Conservation (phyloP, 2,113 vertebrate species). For the Nymphicus hollandicus region DNA sequence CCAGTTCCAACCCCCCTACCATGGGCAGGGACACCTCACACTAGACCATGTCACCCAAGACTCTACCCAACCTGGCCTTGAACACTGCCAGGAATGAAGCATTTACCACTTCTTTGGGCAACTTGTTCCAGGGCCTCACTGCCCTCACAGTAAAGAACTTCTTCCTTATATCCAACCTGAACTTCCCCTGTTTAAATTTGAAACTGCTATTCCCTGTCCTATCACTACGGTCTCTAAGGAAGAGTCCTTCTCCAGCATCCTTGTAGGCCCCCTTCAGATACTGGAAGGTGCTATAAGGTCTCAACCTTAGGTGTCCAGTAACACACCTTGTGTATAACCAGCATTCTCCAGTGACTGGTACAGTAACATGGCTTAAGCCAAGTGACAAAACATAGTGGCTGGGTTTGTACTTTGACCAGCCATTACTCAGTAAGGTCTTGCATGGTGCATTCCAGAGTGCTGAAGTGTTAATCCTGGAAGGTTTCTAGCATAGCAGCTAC, state of each 20-base stretch:
- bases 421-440: not conserved
- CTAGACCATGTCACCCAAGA: not conserved
- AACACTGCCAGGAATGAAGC: not conserved
- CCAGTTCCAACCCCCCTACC: not conserved
- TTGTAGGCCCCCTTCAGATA: not conserved
- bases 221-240: not conserved
- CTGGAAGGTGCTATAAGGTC: not conserved
- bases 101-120: not conserved
- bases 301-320: not conserved
- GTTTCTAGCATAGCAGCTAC: constrained; percentile 1
- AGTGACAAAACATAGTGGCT: not conserved
- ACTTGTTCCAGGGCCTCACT: not conserved
- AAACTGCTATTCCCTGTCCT: not conserved
- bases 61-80: not conserved
- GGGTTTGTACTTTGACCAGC: not conserved
- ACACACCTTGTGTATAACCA: not conserved
- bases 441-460: not conserved
- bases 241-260: not conserved
- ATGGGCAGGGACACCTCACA: not conserved
- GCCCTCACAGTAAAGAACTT: not conserved
- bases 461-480: not conserved
- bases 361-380: not conserved
- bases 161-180: not conserved
- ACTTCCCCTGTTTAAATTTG: not conserved
- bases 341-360: not conserved